Evolutionary conservation across 2,888 invertebrate genomes (phyloP).

Genomic region (Pachymerium ferrugineum): DNA sequence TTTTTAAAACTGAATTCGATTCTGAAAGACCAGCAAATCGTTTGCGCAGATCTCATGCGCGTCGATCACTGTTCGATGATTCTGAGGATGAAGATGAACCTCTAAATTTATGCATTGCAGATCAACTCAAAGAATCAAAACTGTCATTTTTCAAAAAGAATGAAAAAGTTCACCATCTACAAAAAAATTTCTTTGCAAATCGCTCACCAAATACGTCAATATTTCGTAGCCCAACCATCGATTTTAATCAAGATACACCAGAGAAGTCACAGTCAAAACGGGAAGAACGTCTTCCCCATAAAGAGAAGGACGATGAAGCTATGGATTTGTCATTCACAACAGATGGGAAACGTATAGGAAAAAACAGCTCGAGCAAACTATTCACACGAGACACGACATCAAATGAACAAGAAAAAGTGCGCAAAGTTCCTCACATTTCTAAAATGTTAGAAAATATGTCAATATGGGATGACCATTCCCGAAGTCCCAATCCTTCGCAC

Average conservation of each 20-base stretch:
- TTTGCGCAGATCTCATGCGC: constrained; percentile 17
- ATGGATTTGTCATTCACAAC: constrained; percentile 27
- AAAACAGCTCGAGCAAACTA: neutral
- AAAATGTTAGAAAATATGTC: constrained; percentile 35
- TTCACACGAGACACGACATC: neutral
- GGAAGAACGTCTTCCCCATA: neutral
- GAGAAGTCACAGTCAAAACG: neutral
- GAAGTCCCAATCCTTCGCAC: neutral
- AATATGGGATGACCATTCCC: constrained; percentile 31
- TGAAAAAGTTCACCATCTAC: neutral
- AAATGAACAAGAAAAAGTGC: neutral
- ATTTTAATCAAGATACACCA: neutral
- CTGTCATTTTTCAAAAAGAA: neutral
- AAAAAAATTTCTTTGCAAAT: constrained; percentile 17
- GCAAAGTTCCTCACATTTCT: constrained; percentile 32
- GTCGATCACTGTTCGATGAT: constrained; percentile 28
- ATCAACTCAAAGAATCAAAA: constrained; percentile 44
- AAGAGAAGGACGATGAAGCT: constrained; percentile 27
- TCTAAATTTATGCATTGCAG: constrained; percentile 74
- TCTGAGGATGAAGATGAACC: constrained; percentile 55
- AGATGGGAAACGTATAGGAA: neutral
- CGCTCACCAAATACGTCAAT: constrained; percentile 15
- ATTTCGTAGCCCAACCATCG: constrained; percentile 17
- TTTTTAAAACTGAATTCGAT: neutral
- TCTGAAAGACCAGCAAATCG: neutral